A percentile compares a stretch with the other conserved stretches of the same genome.
Conservation (phyloP, 2,113 vertebrate genomes). For the Aramus guarauna region DNA sequence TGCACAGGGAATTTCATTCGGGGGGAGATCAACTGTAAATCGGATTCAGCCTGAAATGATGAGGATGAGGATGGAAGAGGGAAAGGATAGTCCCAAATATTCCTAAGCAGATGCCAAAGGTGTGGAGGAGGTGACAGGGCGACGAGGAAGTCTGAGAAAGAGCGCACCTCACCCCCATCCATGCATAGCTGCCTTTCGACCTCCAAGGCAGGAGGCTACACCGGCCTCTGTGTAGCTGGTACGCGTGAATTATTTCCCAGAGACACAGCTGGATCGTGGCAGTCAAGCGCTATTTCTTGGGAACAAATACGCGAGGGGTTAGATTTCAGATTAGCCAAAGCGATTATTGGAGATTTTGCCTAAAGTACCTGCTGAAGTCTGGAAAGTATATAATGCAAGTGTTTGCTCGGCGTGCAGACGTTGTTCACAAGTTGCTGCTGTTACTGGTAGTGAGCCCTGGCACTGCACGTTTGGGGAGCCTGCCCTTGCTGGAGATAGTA, state of each 20-base stretch:
- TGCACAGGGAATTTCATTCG: not conserved
- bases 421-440: not conserved
- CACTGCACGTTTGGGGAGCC: not conserved
- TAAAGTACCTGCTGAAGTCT: not conserved
- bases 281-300: not conserved
- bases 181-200: not conserved
- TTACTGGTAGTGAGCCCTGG: not conserved
- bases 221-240: not conserved
- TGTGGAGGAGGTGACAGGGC: not conserved
- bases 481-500: not conserved
- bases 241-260: constrained; percentile 6
- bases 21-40: not conserved
- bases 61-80: not conserved
- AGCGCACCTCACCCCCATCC: not conserved
- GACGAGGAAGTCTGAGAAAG: not conserved
- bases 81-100: not conserved
- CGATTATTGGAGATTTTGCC: not conserved
- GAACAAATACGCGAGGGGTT: not conserved
- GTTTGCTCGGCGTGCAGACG: not conserved
- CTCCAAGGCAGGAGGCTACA: not conserved
- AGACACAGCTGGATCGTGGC: not conserved
- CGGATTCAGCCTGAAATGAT: not conserved
- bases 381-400: not conserved
- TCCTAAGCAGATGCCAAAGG: not conserved
- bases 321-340: not conserved